Conservation (phyloP, 2,888 invertebrate genomes). For the Apomyelois bistriatella region DNA sequence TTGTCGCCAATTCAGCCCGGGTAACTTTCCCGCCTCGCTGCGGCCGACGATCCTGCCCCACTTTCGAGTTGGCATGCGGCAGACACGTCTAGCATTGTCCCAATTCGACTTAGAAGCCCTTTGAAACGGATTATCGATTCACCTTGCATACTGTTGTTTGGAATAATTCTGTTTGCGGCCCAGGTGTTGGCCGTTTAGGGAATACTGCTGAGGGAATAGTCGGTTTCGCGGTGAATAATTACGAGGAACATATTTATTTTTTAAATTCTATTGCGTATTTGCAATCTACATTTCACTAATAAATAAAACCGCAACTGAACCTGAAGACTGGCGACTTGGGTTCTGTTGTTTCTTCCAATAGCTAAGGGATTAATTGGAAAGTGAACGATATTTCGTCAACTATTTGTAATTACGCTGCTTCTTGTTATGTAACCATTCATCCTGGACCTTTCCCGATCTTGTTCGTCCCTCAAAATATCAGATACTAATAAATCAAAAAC, state of each 20-base stretch:
- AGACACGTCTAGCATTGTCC: constrained; percentile 13
- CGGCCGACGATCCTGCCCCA: not conserved
- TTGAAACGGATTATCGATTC: constrained; percentile 11
- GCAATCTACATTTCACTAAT: too few species aligned
- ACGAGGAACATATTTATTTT: not conserved
- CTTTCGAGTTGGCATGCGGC: constrained; percentile 8
- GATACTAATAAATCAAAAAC: not conserved
- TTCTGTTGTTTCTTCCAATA: too few species aligned
- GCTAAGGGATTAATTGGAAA: too few species aligned
- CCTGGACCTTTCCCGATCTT: not conserved
- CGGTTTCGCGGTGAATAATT: not conserved
- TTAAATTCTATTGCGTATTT: not conserved
- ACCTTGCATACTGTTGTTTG: constrained; percentile 5
- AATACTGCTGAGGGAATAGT: not conserved
- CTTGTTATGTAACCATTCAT: not conserved
- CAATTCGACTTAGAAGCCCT: constrained; percentile 8
- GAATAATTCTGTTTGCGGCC: constrained; percentile 6
- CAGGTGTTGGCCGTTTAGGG: not conserved
- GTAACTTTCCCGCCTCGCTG: not conserved
- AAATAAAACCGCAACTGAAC: too few species aligned
- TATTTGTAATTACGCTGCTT: too few species aligned
- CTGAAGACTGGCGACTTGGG: too few species aligned
- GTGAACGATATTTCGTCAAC: too few species aligned
- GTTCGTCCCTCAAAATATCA: not conserved
- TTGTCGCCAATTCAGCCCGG: not conserved